Evolutionary conservation across 2,797 vertebrate species (phyloP).

Genomic region (Oophaga sylvatica): DNA sequence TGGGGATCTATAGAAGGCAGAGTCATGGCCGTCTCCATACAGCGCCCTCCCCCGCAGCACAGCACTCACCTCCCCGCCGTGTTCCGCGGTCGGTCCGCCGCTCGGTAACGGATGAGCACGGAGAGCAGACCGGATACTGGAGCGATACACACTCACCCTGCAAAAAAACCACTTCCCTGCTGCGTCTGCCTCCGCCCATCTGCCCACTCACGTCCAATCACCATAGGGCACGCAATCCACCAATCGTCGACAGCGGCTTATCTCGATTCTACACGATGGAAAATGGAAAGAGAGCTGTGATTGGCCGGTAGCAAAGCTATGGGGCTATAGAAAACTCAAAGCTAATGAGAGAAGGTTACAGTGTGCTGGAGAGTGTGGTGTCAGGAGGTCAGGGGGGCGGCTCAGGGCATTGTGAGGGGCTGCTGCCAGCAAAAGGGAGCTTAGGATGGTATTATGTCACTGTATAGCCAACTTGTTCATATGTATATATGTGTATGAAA

Average conservation of each 20-base stretch:
- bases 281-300: slow-evolving; percentile 1
- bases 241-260: neutral
- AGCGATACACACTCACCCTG: slow-evolving; percentile 24
- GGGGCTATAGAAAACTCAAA: neutral
- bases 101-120: slow-evolving; percentile 32
- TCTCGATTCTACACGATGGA: neutral
- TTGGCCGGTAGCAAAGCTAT: neutral
- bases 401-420: too few species aligned
- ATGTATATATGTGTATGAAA: too few species aligned
- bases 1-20: neutral
- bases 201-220: slow-evolving; percentile 15
- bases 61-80: slow-evolving; percentile 28
- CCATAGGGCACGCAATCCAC: neutral
- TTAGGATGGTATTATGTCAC: too few species aligned
- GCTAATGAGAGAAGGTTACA: neutral
- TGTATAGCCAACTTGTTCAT: too few species aligned
- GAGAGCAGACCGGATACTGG: slow-evolving; percentile 6
- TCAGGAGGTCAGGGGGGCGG: too few species aligned
- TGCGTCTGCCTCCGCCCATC: slow-evolving; percentile 26
- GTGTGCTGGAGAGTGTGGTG: neutral
- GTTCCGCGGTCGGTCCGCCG: neutral
- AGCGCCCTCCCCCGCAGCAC: too few species aligned
- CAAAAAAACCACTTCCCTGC: slow-evolving; percentile 27
- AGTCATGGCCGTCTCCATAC: too few species aligned
- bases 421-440: too few species aligned